A percentile compares a stretch with the other conserved stretches of the same genome.
Conservation (phyloP, 2,113 vertebrate genomes). For the Rhinopithecus roxellana region DNA sequence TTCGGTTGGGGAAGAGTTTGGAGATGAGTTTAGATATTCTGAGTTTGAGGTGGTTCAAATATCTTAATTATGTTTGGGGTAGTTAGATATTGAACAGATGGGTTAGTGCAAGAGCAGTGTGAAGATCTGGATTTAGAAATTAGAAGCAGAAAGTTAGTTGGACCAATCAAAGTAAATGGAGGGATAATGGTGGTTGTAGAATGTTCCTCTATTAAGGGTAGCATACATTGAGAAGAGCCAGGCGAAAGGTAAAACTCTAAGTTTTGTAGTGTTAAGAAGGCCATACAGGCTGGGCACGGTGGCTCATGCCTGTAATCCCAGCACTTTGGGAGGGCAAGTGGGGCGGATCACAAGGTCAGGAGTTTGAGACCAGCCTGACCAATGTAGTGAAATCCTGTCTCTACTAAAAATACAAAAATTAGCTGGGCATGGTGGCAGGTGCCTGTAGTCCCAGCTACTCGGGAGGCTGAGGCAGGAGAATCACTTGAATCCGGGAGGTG, state of each 20-base stretch:
- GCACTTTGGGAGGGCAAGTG: too few species aligned
- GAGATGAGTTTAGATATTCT: conserved; percentile 33
- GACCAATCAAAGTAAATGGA: not conserved
- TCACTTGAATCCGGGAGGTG: too few species aligned
- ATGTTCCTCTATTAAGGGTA: not conserved
- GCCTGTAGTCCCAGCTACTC: too few species aligned
- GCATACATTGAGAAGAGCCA: not conserved
- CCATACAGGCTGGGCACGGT: too few species aligned
- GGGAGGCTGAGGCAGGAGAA: too few species aligned
- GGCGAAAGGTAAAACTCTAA: not conserved
- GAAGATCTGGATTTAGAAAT: not conserved
- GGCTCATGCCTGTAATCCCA: too few species aligned
- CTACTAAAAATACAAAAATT: too few species aligned
- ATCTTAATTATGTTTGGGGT: not conserved
- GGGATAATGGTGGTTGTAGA: not conserved
- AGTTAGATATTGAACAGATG: not conserved
- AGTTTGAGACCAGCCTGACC: too few species aligned
- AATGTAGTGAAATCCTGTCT: too few species aligned
- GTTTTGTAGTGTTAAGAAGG: not conserved
- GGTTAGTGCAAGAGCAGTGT: not conserved
- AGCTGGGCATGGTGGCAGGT: too few species aligned
- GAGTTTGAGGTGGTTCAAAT: not conserved
- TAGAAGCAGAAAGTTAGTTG: conserved; percentile 19
- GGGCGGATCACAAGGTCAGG: too few species aligned
- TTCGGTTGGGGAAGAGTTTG: not conserved